Evolutionary conservation across 1,140 invertebrate species (phyloP).

Genomic region (Polyergus mexicanus): DNA sequence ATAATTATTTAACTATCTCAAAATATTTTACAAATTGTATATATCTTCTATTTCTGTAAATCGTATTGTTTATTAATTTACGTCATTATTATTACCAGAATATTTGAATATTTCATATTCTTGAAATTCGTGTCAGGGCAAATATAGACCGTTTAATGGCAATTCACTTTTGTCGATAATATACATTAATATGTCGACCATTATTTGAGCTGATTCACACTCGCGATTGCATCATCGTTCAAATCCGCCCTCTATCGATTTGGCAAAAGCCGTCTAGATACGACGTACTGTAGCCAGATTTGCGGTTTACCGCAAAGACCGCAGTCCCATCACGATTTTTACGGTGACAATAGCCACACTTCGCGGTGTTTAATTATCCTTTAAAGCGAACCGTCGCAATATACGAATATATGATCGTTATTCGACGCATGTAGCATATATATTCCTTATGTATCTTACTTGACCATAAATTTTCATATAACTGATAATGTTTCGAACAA

Average conservation of each 20-base stretch:
- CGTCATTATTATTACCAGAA: neutral
- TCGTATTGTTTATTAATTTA: constrained; percentile 14
- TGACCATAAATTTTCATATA: neutral
- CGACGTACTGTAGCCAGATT: constrained; percentile 71
- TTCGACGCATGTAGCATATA: neutral
- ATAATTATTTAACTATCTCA: neutral
- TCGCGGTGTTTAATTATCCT: constrained; percentile 74
- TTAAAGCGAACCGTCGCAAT: constrained; percentile 64
- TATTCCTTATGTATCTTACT: constrained; percentile 16
- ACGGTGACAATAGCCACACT: constrained; percentile 66
- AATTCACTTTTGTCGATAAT: constrained; percentile 50
- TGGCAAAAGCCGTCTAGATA: constrained; percentile 66
- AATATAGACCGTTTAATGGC: constrained; percentile 56
- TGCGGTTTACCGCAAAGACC: constrained; percentile 70
- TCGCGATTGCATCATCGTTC: constrained; percentile 55
- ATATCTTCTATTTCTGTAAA: neutral
- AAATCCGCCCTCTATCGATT: constrained; percentile 72
- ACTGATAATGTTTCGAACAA: neutral
- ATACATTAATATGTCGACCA: constrained; percentile 47
- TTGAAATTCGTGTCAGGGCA: constrained; percentile 32
- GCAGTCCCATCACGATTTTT: constrained; percentile 75
- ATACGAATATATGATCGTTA: constrained; percentile 40
- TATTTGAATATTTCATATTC: constrained; percentile 44
- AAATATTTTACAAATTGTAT: neutral
- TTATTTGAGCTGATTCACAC: constrained; percentile 67